Evolutionary conservation across 2,113 vertebrate genomes (phyloP).

Genomic region (Rhegmatorhina hoffmannsi): DNA sequence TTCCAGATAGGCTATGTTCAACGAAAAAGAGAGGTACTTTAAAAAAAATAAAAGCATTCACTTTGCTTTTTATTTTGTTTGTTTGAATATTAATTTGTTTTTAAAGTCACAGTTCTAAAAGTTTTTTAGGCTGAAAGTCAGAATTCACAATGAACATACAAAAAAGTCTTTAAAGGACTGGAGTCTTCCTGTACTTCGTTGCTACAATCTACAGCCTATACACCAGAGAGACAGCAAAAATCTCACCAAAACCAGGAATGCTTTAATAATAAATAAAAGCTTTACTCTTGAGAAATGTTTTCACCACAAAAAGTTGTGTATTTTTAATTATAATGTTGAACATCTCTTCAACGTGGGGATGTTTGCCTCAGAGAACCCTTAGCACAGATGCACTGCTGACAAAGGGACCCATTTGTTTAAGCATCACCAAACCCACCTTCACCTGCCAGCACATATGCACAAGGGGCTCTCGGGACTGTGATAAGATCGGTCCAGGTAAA

Average conservation of each 20-base stretch:
- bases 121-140: not conserved
- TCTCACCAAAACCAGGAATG: not conserved
- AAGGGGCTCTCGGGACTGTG: not conserved
- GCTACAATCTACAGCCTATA: not conserved
- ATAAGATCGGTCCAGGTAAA: not conserved
- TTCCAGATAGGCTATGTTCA: not conserved
- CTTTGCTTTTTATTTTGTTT: not conserved
- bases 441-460: not conserved
- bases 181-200: not conserved
- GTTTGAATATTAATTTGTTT: not conserved
- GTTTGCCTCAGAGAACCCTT: not conserved
- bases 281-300: slow-evolving; percentile 10
- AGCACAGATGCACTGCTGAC: not conserved
- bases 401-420: not conserved
- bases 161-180: not conserved
- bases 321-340: slow-evolving; percentile 1
- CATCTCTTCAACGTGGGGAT: not conserved
- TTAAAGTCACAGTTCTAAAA: not conserved
- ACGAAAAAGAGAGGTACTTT: not conserved
- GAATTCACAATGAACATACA: not conserved
- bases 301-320: not conserved
- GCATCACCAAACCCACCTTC: not conserved
- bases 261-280: slow-evolving; percentile 41
- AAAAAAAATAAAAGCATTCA: not conserved
- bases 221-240: slow-evolving; percentile 26